A percentile compares a stretch with the other conserved stretches of the same genome.
Evolutionary conservation across 2,113 vertebrate genomes (phyloP).

Genomic region (Notarius quadriscutis): DNA sequence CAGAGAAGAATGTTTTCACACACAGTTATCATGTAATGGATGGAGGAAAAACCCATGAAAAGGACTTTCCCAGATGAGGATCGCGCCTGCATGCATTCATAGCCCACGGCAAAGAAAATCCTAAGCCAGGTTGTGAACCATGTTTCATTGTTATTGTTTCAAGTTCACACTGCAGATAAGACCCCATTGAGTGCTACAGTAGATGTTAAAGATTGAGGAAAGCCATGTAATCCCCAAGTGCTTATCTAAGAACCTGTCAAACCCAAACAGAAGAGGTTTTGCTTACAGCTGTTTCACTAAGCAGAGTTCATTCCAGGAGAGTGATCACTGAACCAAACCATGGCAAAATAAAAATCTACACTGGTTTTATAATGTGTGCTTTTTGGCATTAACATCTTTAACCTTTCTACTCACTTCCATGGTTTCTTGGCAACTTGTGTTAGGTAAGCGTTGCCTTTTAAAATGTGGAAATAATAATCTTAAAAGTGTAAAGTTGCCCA

Average conservation of each 20-base stretch:
- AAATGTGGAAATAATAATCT: not conserved
- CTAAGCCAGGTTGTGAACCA: slow-evolving; percentile 9
- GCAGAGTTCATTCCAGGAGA: slow-evolving; percentile 19
- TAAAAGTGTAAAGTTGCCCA: not conserved
- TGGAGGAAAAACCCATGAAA: slow-evolving; percentile 43
- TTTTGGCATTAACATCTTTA: not conserved
- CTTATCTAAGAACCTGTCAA: slow-evolving; percentile 14
- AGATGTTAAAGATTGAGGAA: not conserved
- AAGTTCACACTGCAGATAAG: slow-evolving; percentile 9
- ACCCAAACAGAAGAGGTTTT: slow-evolving; percentile 12
- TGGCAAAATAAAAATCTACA: not conserved
- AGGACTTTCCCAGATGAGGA: slow-evolving; percentile 65
- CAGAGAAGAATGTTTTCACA: slow-evolving; percentile 62
- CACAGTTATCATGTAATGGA: slow-evolving; percentile 38
- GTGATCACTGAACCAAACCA: not conserved
- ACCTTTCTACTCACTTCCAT: not conserved
- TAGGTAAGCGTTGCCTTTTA: not conserved
- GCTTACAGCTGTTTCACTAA: not conserved
- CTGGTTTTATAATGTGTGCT: not conserved
- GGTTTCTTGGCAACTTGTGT: not conserved
- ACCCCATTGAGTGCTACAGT: not conserved
- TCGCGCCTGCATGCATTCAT: slow-evolving; percentile 51
- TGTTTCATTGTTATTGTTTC: slow-evolving; percentile 40
- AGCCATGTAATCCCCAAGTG: not conserved
- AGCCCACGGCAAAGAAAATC: slow-evolving; percentile 48